Base-by-base conservation (phyloP, 2,888 invertebrate genomes). In the Galeruca laticollis region DNA sequence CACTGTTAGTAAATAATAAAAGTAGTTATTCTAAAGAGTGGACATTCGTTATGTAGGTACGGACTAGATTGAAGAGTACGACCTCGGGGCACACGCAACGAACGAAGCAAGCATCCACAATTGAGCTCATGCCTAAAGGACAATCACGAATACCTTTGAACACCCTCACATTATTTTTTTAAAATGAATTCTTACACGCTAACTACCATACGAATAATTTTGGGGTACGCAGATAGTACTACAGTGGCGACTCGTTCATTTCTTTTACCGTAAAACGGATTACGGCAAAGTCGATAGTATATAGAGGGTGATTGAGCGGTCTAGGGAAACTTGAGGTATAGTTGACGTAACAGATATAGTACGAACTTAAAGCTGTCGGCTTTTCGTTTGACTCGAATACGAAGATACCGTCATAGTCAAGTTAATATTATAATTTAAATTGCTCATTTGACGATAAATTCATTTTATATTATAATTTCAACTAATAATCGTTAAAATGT, bases 161-260 rank as follows among this genome's bases (percentile, higher is more conserved):
- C 69, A 64, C 69, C 69, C 69, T 69, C 69, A 65, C 69, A 26
- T 69, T 65, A 65, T 65, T 69, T 65, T 47, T 69, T 65, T 64
- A 43, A 43, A 21, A 49, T 47, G 64, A 49, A 69, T 69, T 69
- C 69, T 63, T 60, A 40, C 60, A 65, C 69, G 69, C 64, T 57
- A 65, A 40, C 65, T 20, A 57, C 57, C 33, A 10, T 9, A 52
- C 33, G 20, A 37, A 21, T 54, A 37, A 54, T 54, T 63, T 63
- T 37, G 33, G 63, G 63, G 63, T 54, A 43, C n/a, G 10, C 3
- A 18, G 4, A 31, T 35, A 21, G 35, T 54, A 18, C 49, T 13
- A 3, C 56, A 56, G 56, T 4, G 56, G 18, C 56, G 56, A 33
- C 10, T n/a, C 15, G 35, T 5, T 15, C 1, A 26, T n/a, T n/a